Base-by-base conservation (phyloP, 2,888 invertebrate genomes). In the Pyralis farinalis region DNA sequence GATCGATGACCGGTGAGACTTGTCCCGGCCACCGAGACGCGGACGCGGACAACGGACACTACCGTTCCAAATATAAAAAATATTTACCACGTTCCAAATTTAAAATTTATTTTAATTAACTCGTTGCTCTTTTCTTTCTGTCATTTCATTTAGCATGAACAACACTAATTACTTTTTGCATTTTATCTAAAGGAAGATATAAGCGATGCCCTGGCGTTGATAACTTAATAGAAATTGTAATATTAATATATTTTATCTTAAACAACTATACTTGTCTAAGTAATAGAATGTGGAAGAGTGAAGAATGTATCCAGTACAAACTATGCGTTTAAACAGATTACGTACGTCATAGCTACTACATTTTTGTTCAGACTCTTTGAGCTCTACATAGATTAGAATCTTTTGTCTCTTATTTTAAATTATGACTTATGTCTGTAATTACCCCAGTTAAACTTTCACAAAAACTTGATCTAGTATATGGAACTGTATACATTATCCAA, bases 1-100 rank as follows among this genome's bases (percentile, higher is more conserved):
- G 86, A 86, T 86, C 85, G 86, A 86, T 86, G 80, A 68, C 71
- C 74, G 64, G 56, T 58, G 59, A 59, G 71, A 61, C 71, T 67
- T 72, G 75, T 72, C 67, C 60, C 60, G 62, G 72, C 72, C 71
- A 67, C 71, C 61, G 69, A 70, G 62, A 63, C 64, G 42, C 25
- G 57, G 62, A 60, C 60, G 58, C 66, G 57, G 60, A 64, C 73
- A 66, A 66, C 75, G 70, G 68, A 69, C 79, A 81, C 81, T 79
- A 81, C 82, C 67, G 78, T 75, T 58, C 71, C 63, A 56, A 66
- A 67, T 55, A 7, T 59, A 55, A 55, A 60, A 67, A 53, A 64
- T 66, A 62, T 58, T 63, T 66, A 69, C 67, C 65, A 65, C 65
- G 67, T 63, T 65, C 71, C 55, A 64, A 59, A 70, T 70, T 64